A percentile compares a stretch with the other conserved stretches of the same genome.
Conservation (phyloP, 2,797 vertebrate species). For the Sternarchorhynchus goeldii region DNA sequence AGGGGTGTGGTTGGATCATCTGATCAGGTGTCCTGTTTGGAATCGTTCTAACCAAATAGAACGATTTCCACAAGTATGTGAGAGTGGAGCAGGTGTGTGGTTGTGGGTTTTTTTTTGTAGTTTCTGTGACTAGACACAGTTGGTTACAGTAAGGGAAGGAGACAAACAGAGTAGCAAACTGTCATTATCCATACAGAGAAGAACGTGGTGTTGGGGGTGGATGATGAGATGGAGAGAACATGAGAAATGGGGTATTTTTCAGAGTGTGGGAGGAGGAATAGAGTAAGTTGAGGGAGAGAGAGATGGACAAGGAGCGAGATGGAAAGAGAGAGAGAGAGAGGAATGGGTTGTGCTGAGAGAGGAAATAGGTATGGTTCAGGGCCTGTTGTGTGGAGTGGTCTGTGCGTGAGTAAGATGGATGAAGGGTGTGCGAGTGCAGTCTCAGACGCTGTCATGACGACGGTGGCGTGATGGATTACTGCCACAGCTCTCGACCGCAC, state of each 20-base stretch:
- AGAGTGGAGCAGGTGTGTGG: neutral
- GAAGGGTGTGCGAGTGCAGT: slow-evolving; percentile 38
- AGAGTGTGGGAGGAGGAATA: neutral
- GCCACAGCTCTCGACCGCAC: slow-evolving; percentile 29
- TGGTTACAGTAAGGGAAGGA: slow-evolving; percentile 22
- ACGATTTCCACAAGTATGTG: neutral
- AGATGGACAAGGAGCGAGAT: too few species aligned
- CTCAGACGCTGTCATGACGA: slow-evolving; percentile 35
- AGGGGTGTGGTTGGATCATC: too few species aligned
- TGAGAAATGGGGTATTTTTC: slow-evolving; percentile 28
- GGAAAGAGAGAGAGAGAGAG: neutral
- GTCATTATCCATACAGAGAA: neutral
- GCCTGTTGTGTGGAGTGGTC: slow-evolving; percentile 3
- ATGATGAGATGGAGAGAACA: slow-evolving; percentile 4
- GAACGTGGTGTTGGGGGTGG: neutral
- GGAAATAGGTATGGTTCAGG: neutral
- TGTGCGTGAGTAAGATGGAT: slow-evolving; percentile 43
- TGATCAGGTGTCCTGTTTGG: too few species aligned
- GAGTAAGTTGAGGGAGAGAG: neutral
- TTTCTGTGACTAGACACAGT: slow-evolving; percentile 9
- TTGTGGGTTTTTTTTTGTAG: slow-evolving; percentile 2
- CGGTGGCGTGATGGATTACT: slow-evolving; percentile 47
- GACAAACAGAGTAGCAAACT: slow-evolving; percentile 40
- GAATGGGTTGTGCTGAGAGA: neutral
- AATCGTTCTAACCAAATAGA: too few species aligned